These are phyloP conservation scores for Coilia nasus DNA, from an alignment of 2,797 vertebrate species.

Conservation along the genomic window DNA sequence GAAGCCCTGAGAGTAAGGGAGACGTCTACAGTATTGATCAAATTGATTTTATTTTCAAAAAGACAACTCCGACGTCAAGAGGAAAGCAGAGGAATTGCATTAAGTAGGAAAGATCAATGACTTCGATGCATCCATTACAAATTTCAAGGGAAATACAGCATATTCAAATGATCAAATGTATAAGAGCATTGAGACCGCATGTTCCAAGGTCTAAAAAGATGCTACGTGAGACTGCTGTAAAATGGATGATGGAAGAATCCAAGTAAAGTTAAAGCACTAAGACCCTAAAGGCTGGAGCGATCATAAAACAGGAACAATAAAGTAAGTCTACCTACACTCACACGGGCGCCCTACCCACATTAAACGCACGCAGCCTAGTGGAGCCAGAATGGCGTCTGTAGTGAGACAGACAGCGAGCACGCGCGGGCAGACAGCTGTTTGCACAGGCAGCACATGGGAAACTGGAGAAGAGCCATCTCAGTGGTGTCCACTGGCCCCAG, in stretches of 20 bases:
- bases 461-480: constrained; percentile 37
- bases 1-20: constrained; percentile 51
- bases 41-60: constrained; percentile 66
- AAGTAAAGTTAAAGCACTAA: constrained; percentile 20
- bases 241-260: constrained; percentile 26
- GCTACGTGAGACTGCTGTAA: not conserved
- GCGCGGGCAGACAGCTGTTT: constrained; percentile 36
- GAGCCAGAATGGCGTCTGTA: constrained; percentile 49
- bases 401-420: constrained; percentile 29
- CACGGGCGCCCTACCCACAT: not conserved
- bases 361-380: constrained; percentile 16
- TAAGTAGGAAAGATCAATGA: constrained; percentile 61
- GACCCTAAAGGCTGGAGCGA: not conserved
- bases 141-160: constrained; percentile 2
- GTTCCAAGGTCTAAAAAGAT: not conserved
- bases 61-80: constrained; percentile 61
- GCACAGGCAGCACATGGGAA: constrained; percentile 45
- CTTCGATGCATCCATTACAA: constrained; percentile 43
- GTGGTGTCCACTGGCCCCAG: constrained; percentile 35
- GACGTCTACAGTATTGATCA: constrained; percentile 59
- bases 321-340: constrained; percentile 11
- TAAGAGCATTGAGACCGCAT: not conserved
- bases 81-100: constrained; percentile 44
- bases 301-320: not conserved
- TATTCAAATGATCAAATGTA: not conserved